These are phyloP conservation scores for Troilus luridus DNA, from an alignment of 2,888 invertebrate species.

Conservation along the genomic window DNA sequence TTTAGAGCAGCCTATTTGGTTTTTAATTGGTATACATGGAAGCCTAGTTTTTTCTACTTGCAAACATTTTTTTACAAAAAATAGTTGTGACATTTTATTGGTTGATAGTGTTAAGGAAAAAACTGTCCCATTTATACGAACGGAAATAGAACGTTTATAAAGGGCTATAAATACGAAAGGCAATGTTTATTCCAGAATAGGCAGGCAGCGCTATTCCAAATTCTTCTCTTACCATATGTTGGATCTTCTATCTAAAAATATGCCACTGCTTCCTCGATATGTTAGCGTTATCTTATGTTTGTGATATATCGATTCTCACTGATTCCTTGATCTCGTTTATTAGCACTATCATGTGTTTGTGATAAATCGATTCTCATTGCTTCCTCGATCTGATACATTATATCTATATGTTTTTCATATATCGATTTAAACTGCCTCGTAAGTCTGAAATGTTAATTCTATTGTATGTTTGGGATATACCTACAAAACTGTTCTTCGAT, in stretches of 20 bases:
- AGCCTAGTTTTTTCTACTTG: too few relatives aligned
- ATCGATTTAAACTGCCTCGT: too few relatives aligned
- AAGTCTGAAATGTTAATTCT: too few relatives aligned
- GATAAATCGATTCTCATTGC: not conserved
- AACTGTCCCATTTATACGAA: not conserved
- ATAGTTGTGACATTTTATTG: not conserved
- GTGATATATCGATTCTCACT: not conserved
- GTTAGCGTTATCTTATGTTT: not conserved
- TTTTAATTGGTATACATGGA: too few relatives aligned
- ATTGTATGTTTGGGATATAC: too few relatives aligned
- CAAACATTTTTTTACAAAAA: too few relatives aligned
- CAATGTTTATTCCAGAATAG: not conserved
- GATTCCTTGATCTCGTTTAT: not conserved
- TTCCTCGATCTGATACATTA: too few relatives aligned
- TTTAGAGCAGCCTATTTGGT: too few relatives aligned
- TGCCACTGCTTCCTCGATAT: not conserved
- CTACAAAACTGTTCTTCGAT: too few relatives aligned
- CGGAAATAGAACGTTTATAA: not conserved
- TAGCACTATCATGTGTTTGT: not conserved
- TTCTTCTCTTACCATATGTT: not conserved
- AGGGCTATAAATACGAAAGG: not conserved
- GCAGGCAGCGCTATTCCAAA: not conserved
- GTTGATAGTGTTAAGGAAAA: not conserved
- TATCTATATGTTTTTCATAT: too few relatives aligned
- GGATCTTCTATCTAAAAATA: not conserved